Evolutionary conservation across 2,113 vertebrate genomes (phyloP), one percentile per base, ranked within the genome.

Genomic region (Rhegmatorhina hoffmannsi): DNA sequence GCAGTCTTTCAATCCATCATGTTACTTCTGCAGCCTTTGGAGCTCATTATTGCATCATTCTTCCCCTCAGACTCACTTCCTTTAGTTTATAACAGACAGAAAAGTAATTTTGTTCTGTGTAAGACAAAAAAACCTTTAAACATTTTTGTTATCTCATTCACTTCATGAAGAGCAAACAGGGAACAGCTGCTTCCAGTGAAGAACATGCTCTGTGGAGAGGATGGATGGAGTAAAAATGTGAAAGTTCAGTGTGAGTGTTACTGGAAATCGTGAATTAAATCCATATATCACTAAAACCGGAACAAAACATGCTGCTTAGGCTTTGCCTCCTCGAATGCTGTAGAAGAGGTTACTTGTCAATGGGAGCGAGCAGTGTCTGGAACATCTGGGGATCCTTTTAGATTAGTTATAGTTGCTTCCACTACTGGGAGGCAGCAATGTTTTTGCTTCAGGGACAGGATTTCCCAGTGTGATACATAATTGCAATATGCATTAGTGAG

Each of bases 81-180:
- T 93, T 95, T 84, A 74, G 50, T 90, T 95, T 87, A 80, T 90
- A 82, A 73, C 36, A 82, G 78, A 84, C 85, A 93, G 94, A 91
- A 93, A 89, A 84, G 53, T 73, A 90, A 81, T 94, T 96, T 91
- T 93, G 43, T 87, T 97, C 79, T 10, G 26, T 84, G 34, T 50
- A 58, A 78, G 88, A 92, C 63, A 88, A 90, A 96, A 97, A 84
- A 83, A 78, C 91, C 72, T 89, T 95, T 78, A 92, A 95, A 89
- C 80, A 25, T 91, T 95, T 93, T 60, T 87, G 79, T 95, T 95
- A 63, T 86, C 83, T 89, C 94, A 72, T 91, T 49, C 34, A 15
- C 74, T 93, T 95, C 76, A 44, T 96, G 50, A 96, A 92, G 84
- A 94, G 86, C 85, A 84, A 79, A 82, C 59, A 40, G 56, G 89